Evolutionary conservation across 1,140 invertebrate genomes (phyloP).

Genomic region (Hirudo medicinalis): DNA sequence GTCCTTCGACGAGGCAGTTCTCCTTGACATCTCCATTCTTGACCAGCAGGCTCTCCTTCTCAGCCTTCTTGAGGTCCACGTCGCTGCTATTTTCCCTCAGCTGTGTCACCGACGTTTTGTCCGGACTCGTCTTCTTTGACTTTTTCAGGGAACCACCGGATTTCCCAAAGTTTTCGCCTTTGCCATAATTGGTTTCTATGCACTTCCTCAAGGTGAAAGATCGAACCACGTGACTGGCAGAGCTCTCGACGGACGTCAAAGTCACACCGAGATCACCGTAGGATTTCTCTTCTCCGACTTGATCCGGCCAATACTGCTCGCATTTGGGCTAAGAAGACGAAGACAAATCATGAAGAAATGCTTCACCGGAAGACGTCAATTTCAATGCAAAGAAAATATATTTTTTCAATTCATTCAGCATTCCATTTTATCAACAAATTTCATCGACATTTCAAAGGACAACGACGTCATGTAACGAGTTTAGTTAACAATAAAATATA

Average conservation of each 20-base stretch:
- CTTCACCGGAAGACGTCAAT: too few species aligned
- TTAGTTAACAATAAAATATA: background rate
- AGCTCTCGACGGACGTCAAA: constrained; percentile 70
- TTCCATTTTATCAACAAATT: too few species aligned
- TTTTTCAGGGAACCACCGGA: background rate
- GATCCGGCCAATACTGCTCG: constrained; percentile 84
- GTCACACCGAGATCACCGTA: constrained; percentile 75
- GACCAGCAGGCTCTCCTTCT: constrained; percentile 79
- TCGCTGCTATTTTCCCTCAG: constrained; percentile 43
- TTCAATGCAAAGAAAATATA: too few species aligned
- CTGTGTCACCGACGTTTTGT: background rate
- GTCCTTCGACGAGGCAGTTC: background rate
- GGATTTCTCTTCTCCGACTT: constrained; percentile 62
- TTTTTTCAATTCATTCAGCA: too few species aligned
- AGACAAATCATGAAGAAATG: too few species aligned
- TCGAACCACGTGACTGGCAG: constrained; percentile 54
- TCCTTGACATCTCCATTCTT: constrained; percentile 56
- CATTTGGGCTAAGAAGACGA: constrained; percentile 61
- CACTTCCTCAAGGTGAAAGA: background rate
- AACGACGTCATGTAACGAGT: background rate
- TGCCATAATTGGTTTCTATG: background rate
- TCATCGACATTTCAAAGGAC: too few species aligned
- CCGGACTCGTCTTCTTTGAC: background rate
- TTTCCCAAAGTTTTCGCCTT: background rate
- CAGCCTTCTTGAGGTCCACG: constrained; percentile 73